Evolutionary conservation across 2,797 vertebrate species (phyloP), one percentile per base, ranked within the genome.

Genomic region (Neosilurus mollespiculum): DNA sequence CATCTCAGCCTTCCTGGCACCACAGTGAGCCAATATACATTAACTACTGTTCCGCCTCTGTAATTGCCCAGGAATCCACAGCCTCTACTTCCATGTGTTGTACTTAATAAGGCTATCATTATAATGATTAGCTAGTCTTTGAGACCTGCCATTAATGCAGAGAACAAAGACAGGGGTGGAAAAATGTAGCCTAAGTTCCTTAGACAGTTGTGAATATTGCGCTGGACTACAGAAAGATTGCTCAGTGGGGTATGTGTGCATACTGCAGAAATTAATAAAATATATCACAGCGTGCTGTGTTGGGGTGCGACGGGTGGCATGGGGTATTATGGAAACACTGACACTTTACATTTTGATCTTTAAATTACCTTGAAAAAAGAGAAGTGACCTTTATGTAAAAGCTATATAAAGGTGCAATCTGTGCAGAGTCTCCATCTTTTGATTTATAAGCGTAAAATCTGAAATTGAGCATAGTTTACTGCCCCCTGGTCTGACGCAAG

Each of bases 331-430:
- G 92, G 92, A 93, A 94, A 93, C 90, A 92, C 90, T 92, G 91
- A 93, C 91, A 93, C 87, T 84, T 89, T 88, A 88, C 90, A 93
- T 93, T 90, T 90, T 91, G 90, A 94, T 94, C 91, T 93, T 93
- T 93, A 93, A 93, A 93, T 94, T 92, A 93, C 87, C 90, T 91
- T 90, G 65, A 92, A 92, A 92, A 92, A 90, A 90, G 91, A 89
- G 89, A 77, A 65, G 88, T 94, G 94, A 95, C 94, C 94, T 94
- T 95, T 93, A 91, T 89, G 90, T 87, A 90, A 90, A 93, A 93
- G 92, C 93, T 94, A 93, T 92, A 93, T 93, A 93, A 94, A 94
- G 85, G 91, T 93, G 92, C 90, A 92, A 90, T 93, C 93, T 93
- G 93, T 93, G 91, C 90, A 92, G 90, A 89, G 88, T 91, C 88